Conservation (phyloP, 2,113 vertebrate genomes). For the Crotalus viridis region DNA sequence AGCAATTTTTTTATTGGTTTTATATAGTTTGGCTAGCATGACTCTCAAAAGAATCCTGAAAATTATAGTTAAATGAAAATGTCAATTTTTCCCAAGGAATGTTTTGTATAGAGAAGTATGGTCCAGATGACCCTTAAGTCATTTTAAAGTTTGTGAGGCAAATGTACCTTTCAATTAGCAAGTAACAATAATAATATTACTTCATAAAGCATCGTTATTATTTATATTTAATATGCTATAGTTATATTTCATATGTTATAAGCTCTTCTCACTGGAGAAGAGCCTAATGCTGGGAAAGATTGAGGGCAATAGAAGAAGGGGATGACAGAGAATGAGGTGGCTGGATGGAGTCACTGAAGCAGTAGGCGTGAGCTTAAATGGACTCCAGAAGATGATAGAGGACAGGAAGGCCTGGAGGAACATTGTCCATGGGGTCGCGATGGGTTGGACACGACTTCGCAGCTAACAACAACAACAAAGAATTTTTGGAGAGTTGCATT, state of each 20-base stretch:
- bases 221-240: slow-evolving; percentile 32
- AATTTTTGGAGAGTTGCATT: slow-evolving; percentile 2
- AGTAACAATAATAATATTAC: not conserved
- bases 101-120: not conserved
- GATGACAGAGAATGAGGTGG: no score
- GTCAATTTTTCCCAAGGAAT: not conserved
- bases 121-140: not conserved
- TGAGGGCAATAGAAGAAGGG: no score
- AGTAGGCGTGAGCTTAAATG: no score
- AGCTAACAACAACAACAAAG: no score
- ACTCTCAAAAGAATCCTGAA: not conserved
- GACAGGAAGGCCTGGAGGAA: no score
- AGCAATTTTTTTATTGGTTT: not conserved
- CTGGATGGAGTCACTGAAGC: no score
- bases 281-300: no score
- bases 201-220: slow-evolving; percentile 14
- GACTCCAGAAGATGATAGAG: no score
- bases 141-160: not conserved
- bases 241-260: no score
- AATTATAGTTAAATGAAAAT: not conserved
- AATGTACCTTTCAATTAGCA: not conserved
- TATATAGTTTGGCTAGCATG: not conserved
- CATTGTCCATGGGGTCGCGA: no score
- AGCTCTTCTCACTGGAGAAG: no score
- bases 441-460: no score